These are phyloP conservation scores for Proctacanthus coquilletti DNA, from an alignment of 1,140 invertebrate genomes.

Conservation along the genomic window DNA sequence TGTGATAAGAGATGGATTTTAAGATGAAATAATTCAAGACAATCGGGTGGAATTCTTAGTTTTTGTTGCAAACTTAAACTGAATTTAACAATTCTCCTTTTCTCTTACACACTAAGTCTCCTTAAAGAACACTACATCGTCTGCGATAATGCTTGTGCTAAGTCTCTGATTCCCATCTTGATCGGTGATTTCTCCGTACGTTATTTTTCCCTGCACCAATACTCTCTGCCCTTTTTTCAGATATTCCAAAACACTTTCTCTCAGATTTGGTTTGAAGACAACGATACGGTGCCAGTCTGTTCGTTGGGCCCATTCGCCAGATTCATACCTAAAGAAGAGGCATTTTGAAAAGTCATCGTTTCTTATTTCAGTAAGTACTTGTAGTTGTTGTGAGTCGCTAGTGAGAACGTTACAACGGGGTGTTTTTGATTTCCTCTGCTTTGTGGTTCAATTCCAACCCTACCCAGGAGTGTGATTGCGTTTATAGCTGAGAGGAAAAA, in stretches of 20 bases:
- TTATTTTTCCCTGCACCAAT: slow-evolving; percentile 64
- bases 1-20: no score
- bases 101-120: no score
- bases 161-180: slow-evolving; percentile 51
- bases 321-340: slow-evolving; percentile 35
- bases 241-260: slow-evolving; percentile 61
- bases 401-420: slow-evolving; percentile 76
- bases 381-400: slow-evolving; percentile 80
- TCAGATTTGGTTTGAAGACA: slow-evolving; percentile 68
- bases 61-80: no score
- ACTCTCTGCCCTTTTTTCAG: slow-evolving; percentile 77
- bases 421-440: slow-evolving; percentile 63
- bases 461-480: slow-evolving; percentile 68
- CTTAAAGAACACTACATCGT: slow-evolving; percentile 70
- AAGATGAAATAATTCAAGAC: no score
- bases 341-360: slow-evolving; percentile 1
- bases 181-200: slow-evolving; percentile 73
- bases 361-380: slow-evolving; percentile 28
- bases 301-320: slow-evolving; percentile 62
- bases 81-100: no score
- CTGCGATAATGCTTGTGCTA: slow-evolving; percentile 68
- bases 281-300: slow-evolving; percentile 85
- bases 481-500: slow-evolving; percentile 57
- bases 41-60: no score
- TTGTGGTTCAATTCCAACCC: slow-evolving; percentile 75